Evolutionary conservation across 2,113 vertebrate species (phyloP), one percentile per base, ranked within the genome.

Genomic region (Oxygymnocypris stewartii): DNA sequence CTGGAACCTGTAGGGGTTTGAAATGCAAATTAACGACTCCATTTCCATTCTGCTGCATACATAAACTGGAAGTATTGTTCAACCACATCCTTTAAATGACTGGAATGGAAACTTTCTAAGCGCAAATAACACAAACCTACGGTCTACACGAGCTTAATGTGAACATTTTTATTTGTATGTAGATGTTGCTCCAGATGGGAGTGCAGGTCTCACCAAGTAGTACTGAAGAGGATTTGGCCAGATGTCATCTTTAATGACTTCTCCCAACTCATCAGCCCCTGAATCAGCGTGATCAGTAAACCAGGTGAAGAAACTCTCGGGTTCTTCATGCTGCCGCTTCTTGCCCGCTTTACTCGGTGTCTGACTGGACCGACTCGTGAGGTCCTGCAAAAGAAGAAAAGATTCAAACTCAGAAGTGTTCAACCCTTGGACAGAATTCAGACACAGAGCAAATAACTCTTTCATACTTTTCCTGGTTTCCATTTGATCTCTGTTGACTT

Each of bases 401-500:
- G 2, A 9, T 28, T 44, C 5, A 11, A 35, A 37, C 77, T 20
- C 6, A 13, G 9, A 9, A 20, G 6, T n/a, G 0, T 31, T 23
- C 47, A 59, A 49, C 7, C 20, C 0, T 9, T 7, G 12, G 28
- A 59, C 9, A 74, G 49, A 42, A 14, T 8, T 20, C 23, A 71
- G 23, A 20, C 42, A 14, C 23, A 35, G 65, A 49, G 6, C 13
- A 5, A 11, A 25, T 4, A 61, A 13, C 11, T 4, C 20, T n/a
- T n/a, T 31, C 84, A 2, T 88, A 97, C 98, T 96, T 99, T 99
- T 94, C 98, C 98, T 92, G 98, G 96, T 94, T 99, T 99, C 98
- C 98, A 99, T 96, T 99, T 99, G 93, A 99, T 99, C 94, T 99
- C 98, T 87, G 97, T 99, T 77, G 98, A 99, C 92, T 99, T 99